Percentiles rank a stretch among this genome's conserved stretches.
phyloP scores from a whole-genome alignment of 2,888 invertebrate genomes.

The Orthonevra nobilis region DNA sequence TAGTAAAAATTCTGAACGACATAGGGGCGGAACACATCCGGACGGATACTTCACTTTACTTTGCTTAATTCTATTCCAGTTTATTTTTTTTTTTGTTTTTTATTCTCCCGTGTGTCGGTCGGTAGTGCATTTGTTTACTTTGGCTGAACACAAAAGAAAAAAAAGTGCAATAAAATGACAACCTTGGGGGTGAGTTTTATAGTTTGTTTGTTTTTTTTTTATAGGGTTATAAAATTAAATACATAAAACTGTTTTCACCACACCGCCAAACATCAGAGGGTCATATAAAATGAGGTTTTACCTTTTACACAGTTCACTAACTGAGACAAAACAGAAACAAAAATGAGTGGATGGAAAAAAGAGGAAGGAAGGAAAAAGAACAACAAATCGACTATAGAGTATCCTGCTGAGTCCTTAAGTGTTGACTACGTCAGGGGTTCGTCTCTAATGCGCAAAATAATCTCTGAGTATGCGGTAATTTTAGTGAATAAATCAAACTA shows the following conservation, averaged over 20 bases:
- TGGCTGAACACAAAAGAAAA: conserved; percentile 40
- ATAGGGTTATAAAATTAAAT: conserved; percentile 68
- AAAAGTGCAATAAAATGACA: conserved; percentile 48
- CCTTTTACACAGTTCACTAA: conserved; percentile 45
- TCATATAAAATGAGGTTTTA: conserved; percentile 64
- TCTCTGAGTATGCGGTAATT: conserved; percentile 67
- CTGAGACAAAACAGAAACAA: conserved; percentile 6
- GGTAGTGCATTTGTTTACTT: conserved; percentile 60
- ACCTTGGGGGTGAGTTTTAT: conserved; percentile 68
- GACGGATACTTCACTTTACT: conserved; percentile 53
- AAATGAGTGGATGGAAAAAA: too few species aligned
- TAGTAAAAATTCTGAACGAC: conserved; percentile 50
- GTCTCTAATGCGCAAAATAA: conserved; percentile 67
- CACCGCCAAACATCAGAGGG: conserved; percentile 59
- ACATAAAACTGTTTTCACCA: conserved; percentile 69
- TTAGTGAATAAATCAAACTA: conserved; percentile 68
- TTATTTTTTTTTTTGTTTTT: too few species aligned
- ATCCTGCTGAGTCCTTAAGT: conserved; percentile 75
- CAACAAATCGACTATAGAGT: conserved; percentile 62
- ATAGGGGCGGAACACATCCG: conserved; percentile 67
- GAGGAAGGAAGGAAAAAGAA: conserved; percentile 27
- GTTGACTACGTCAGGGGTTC: conserved; percentile 72
- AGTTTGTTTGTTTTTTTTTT: conserved; percentile 63
- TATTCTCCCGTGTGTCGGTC: too few species aligned
- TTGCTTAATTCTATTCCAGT: too few species aligned